Percentiles rank a stretch among this genome's conserved stretches.
phyloP scores from a whole-genome alignment of 2,113 vertebrate species.

The Erpornis zantholeuca region DNA sequence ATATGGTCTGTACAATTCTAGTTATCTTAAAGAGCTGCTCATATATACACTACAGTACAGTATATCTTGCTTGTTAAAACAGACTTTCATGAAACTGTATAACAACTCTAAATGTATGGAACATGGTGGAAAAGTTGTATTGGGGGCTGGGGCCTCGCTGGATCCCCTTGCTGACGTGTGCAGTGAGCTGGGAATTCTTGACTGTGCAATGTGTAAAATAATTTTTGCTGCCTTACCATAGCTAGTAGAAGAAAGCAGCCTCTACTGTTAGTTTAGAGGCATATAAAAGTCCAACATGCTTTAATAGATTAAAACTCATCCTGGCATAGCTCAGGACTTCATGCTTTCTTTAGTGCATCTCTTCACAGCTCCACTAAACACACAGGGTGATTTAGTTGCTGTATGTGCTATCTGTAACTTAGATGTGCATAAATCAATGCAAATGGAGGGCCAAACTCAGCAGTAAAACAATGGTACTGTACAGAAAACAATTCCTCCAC shows the following conservation, averaged over 20 bases:
- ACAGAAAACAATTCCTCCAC: neutral
- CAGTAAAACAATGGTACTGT: neutral
- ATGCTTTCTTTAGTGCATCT: neutral
- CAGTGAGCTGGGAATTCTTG: neutral
- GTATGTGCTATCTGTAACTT: neutral
- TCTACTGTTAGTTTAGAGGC: neutral
- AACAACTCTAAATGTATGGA: constrained; percentile 40
- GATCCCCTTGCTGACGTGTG: neutral
- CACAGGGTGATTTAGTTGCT: neutral
- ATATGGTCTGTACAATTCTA: constrained; percentile 43
- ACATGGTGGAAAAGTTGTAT: constrained; percentile 20
- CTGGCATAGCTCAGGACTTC: neutral
- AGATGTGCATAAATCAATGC: neutral
- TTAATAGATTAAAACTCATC: neutral
- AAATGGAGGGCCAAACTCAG: neutral
- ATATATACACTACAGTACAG: constrained; percentile 52
- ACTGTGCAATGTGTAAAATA: neutral
- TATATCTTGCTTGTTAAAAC: constrained; percentile 62
- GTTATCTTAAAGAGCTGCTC: constrained; percentile 65
- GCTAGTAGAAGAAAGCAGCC: neutral
- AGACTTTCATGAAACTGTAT: constrained; percentile 43
- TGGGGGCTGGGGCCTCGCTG: neutral
- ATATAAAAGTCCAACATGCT: neutral
- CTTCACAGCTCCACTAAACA: neutral
- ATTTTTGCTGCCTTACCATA: neutral